phyloP scores from a whole-genome alignment of 2,888 invertebrate species.

The Mimumesa dahlbomi region DNA sequence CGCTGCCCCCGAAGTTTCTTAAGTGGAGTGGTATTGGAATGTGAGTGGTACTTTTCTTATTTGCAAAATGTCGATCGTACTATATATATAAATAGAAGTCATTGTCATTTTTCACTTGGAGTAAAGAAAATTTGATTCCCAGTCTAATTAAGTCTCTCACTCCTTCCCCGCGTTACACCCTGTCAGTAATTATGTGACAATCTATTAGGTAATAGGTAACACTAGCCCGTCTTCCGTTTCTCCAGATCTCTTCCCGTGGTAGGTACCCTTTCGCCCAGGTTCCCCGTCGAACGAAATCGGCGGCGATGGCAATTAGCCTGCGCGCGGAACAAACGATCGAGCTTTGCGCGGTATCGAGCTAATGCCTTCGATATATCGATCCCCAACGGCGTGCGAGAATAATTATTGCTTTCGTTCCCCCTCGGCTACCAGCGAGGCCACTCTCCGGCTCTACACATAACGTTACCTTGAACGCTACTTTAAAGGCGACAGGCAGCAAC shows the following conservation, averaged over 20 bases:
- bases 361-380: conserved; percentile 67
- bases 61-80: no score
- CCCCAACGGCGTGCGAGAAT: conserved; percentile 61
- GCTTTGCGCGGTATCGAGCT: conserved; percentile 58
- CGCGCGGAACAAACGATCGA: conserved; percentile 62
- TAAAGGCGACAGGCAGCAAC: conserved; percentile 49
- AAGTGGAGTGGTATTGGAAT: no score
- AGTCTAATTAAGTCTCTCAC: no score
- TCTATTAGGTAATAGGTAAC: background rate
- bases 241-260: no score
- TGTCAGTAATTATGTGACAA: no score
- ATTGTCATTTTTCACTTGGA: no score
- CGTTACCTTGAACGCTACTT: conserved; percentile 55
- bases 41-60: no score
- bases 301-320: conserved; percentile 67
- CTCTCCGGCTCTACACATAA: conserved; percentile 6
- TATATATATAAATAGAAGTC: no score
- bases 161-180: no score
- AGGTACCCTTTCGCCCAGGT: no score
- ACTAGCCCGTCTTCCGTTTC: conserved; percentile 16
- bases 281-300: conserved; percentile 25
- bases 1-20: no score
- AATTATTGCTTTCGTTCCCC: conserved; percentile 65
- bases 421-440: conserved; percentile 33
- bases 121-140: no score